Conservation (phyloP, 2,888 invertebrate genomes). For the Drosophila meridiana region DNA sequence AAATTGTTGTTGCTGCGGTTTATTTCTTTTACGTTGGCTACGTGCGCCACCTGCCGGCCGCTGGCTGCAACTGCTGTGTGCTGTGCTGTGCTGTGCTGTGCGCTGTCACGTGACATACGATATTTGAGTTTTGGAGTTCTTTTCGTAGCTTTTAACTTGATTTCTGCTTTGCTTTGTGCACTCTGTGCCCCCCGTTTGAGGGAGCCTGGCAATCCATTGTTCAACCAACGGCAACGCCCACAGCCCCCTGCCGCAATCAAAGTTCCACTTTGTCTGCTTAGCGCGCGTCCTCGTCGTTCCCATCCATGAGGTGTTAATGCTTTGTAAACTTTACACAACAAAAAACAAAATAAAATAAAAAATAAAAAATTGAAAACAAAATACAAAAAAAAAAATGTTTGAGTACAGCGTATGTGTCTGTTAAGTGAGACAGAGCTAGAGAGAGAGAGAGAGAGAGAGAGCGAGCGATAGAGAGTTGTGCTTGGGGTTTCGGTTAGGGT, state of each 20-base stretch:
- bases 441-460: neutral
- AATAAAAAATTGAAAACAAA: neutral
- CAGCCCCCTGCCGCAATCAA: constrained; percentile 1
- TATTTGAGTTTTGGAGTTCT: constrained; percentile 60
- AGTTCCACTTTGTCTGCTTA: constrained; percentile 45
- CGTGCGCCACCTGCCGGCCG: constrained; percentile 56
- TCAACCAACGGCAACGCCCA: constrained; percentile 1
- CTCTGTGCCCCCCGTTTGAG: constrained; percentile 14
- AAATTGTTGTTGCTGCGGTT: constrained; percentile 1
- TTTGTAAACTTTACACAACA: constrained; percentile 63
- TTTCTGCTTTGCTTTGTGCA: constrained; percentile 52
- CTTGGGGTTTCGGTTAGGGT: neutral
- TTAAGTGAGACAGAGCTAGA: neutral
- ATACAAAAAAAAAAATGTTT: constrained; percentile 24
- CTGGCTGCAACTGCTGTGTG: constrained; percentile 6
- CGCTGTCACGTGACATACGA: constrained; percentile 58
- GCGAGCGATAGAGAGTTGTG: neutral
- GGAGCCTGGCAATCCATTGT: constrained; percentile 20
- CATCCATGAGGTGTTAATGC: constrained; percentile 70
- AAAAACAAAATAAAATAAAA: constrained; percentile 9
- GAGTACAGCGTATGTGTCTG: constrained; percentile 39
- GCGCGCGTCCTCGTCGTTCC: constrained; percentile 25
- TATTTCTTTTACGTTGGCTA: constrained; percentile 23
- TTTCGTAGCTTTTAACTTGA: constrained; percentile 59
- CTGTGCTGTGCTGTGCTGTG: neutral